Evolutionary conservation across 2,797 vertebrate genomes (phyloP), one percentile per base, ranked within the genome.

Genomic region (Jordanella pulchra): DNA sequence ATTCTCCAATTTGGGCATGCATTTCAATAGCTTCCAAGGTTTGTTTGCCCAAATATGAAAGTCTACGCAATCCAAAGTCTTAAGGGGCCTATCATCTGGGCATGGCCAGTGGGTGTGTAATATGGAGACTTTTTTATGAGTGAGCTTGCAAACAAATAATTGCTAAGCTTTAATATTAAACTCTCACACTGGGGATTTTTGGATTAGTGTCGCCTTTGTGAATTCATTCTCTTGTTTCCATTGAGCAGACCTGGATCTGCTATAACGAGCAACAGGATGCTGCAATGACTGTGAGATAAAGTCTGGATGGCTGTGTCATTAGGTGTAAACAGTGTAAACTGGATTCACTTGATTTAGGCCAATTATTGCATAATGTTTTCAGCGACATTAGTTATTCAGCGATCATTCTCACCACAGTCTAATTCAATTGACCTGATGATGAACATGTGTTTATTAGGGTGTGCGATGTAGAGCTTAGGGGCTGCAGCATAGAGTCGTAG

Each of bases 301-400:
- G 64, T 75, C 77, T 73, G 83, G 51, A 75, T 76, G 79, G 81
- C 75, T 86, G 87, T 81, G 82, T 82, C 75, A 63, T 78, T 86
- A 89, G 89, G 82, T 92, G 90, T 91, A 89, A 91, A 87, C 82
- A 80, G 77, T 91, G 71, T 60, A 88, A 86, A 90, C 89, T 80
- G 83, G 79, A 90, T 91, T 90, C 87, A 92, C 90, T 90, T 90
- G 92, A 93, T 93, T 93, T 91, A 87, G 84, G 87, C 84, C 87
- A 32, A 82, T 90, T 91, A 83, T 85, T 88, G 90, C 87, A 85
- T 78, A 64, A 30, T 87, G 87, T 88, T 83, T 84, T 80, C 80
- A 78, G 78, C 60, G n/a, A 48, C 10, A 39, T 80, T 80, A 75
- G 79, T 77, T 85, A 78, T 85, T 77, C 86, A 75, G 82, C 73